These are phyloP conservation scores for Aptenodytes patagonicus DNA, from an alignment of 2,113 vertebrate species.

Conservation along the genomic window DNA sequence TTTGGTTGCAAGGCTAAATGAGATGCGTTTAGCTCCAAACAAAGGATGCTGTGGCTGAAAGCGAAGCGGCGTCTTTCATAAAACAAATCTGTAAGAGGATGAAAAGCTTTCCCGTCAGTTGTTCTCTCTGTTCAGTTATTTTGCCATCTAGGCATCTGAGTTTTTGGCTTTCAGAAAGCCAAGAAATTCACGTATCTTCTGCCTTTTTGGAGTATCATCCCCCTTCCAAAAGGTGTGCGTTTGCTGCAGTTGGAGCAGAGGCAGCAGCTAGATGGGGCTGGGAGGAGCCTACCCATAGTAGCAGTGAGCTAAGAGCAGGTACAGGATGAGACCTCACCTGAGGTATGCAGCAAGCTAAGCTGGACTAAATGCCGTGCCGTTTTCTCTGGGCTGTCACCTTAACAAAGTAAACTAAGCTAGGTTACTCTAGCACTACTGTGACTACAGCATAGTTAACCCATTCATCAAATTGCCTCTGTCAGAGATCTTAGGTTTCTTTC, in stretches of 20 bases:
- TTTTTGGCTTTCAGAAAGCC: neutral
- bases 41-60: neutral
- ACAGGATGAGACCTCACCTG: neutral
- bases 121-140: neutral
- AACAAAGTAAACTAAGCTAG: neutral
- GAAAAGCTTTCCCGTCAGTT: neutral
- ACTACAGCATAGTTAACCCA: neutral
- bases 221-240: too few relatives aligned
- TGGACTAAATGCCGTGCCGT: neutral
- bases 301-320: neutral
- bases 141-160: neutral
- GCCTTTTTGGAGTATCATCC: neutral
- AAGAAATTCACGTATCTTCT: neutral
- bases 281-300: neutral
- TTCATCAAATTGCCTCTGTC: neutral
- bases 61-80: too few relatives aligned
- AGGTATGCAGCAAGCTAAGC: neutral
- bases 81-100: neutral
- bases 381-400: neutral
- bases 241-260: neutral
- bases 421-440: neutral
- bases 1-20: neutral
- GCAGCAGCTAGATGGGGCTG: neutral
- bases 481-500: neutral
- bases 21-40: neutral